Percentiles rank a stretch among this genome's conserved stretches.
Conservation (phyloP, 2,797 vertebrate species). For the Myiothlypis chrysogaster region DNA sequence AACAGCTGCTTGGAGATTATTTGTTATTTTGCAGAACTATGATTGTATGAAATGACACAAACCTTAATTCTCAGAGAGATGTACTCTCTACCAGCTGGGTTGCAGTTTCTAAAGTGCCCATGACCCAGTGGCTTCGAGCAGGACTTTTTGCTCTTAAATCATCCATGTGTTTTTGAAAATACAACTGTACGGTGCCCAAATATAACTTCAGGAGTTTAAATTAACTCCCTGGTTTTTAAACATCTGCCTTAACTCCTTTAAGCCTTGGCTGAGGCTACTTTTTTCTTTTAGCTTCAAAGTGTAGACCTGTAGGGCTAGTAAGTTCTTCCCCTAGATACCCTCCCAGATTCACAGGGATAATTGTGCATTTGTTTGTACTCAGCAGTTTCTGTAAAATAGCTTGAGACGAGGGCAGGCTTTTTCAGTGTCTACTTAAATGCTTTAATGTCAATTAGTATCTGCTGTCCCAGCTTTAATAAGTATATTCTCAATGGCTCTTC, state of each 20-base stretch:
- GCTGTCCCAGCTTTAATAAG: background rate
- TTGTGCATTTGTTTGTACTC: background rate
- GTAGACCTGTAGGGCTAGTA: background rate
- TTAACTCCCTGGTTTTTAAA: background rate
- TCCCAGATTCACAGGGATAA: background rate
- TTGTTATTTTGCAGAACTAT: background rate
- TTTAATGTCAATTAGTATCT: background rate
- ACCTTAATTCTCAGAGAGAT: background rate
- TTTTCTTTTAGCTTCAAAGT: background rate
- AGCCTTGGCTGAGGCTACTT: background rate
- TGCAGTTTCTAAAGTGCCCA: background rate
- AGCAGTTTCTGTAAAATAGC: background rate
- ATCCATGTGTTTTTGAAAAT: background rate
- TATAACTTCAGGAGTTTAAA: background rate
- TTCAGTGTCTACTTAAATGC: background rate
- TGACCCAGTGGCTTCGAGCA: background rate
- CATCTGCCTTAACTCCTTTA: background rate
- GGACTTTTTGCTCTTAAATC: background rate
- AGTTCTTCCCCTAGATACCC: background rate
- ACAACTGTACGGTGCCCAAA: background rate
- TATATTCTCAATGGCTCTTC: background rate
- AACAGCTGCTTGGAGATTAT: background rate
- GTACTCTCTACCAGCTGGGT: background rate
- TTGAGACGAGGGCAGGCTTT: background rate
- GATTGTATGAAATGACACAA: background rate